Evolutionary conservation across 2,797 vertebrate genomes (phyloP).

Genomic region (Bradypodion ventrale): DNA sequence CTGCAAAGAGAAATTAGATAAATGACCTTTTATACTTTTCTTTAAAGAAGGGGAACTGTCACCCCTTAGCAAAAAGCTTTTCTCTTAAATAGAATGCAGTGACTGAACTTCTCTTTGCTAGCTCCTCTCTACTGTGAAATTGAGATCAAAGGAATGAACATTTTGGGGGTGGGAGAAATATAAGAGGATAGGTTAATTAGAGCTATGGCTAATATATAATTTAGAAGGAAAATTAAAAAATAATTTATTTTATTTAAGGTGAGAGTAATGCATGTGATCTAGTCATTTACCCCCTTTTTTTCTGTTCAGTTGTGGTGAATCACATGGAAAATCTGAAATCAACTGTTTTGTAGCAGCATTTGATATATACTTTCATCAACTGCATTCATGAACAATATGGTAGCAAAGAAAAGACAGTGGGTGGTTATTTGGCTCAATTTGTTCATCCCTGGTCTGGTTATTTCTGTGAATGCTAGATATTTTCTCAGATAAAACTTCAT

Average conservation of each 20-base stretch:
- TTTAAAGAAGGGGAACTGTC: slow-evolving; percentile 85
- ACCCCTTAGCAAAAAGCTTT: slow-evolving; percentile 88
- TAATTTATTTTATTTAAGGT: slow-evolving; percentile 46
- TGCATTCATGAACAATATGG: slow-evolving; percentile 16
- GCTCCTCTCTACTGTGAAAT: slow-evolving; percentile 78
- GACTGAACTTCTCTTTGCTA: slow-evolving; percentile 79
- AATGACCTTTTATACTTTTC: slow-evolving; percentile 78
- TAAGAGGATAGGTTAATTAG: slow-evolving; percentile 88
- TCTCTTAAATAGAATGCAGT: slow-evolving; percentile 84
- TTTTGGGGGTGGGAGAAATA: slow-evolving; percentile 59
- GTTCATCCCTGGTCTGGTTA: too few species aligned
- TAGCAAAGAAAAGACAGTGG: neutral
- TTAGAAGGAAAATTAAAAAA: slow-evolving; percentile 47
- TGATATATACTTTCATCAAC: slow-evolving; percentile 15
- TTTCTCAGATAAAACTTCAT: too few species aligned
- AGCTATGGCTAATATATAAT: slow-evolving; percentile 76
- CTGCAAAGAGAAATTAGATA: slow-evolving; percentile 98
- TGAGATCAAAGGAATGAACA: slow-evolving; percentile 74
- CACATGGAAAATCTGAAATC: slow-evolving; percentile 24
- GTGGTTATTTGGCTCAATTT: too few species aligned
- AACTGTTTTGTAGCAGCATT: slow-evolving; percentile 40
- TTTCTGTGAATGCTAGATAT: neutral
- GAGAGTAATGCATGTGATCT: slow-evolving; percentile 35
- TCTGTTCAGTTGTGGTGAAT: slow-evolving; percentile 11
- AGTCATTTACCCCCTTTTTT: slow-evolving; percentile 45